Conservation (phyloP, 2,113 vertebrate genomes). For the Periophthalmus modestus region DNA sequence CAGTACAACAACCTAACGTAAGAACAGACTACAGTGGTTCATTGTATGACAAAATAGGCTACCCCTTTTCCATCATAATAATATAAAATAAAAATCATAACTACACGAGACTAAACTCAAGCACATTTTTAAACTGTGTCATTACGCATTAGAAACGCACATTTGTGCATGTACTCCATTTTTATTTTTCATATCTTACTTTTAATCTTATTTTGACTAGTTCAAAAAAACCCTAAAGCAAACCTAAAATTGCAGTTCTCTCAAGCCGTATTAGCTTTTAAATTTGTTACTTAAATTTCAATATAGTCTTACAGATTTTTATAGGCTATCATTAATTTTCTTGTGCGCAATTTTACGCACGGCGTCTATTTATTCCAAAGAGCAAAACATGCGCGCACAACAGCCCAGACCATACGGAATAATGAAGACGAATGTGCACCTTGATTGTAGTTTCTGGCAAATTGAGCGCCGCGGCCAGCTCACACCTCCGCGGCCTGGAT, state of each 20-base stretch:
- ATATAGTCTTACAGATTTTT: too few species aligned
- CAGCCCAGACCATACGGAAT: not conserved
- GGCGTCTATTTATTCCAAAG: not conserved
- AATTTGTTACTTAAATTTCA: not conserved
- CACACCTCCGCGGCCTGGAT: conserved; percentile 92
- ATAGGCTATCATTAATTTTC: not conserved
- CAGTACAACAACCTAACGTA: not conserved
- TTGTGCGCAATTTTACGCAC: not conserved
- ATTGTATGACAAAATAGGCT: not conserved
- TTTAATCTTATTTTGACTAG: not conserved
- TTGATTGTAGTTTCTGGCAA: conserved; percentile 98
- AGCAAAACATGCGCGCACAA: not conserved
- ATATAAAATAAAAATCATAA: not conserved
- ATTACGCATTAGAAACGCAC: not conserved
- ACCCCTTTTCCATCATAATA: not conserved
- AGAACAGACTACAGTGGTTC: not conserved
- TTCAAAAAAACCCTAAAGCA: too few species aligned
- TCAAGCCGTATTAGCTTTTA: not conserved
- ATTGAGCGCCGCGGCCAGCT: conserved; percentile 93
- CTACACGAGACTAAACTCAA: too few species aligned
- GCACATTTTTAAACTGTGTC: not conserved
- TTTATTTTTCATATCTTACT: too few species aligned
- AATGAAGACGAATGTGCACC: conserved; percentile 73
- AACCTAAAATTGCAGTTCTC: not conserved
- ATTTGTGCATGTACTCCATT: not conserved